Conservation (phyloP, 2,888 invertebrate species). For the Philaethria dido region DNA sequence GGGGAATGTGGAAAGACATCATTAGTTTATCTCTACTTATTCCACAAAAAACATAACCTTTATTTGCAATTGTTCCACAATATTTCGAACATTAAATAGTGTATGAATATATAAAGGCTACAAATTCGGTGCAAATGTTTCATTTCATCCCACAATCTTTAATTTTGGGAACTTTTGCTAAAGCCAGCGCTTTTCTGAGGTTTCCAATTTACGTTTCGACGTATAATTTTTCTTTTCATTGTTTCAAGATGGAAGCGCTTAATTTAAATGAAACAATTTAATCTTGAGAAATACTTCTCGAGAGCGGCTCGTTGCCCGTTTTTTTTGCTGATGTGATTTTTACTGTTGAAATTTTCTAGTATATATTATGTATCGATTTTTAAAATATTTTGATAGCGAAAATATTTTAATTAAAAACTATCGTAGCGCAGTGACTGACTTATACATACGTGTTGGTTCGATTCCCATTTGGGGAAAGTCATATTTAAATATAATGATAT, state of each 20-base stretch:
- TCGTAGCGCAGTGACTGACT: too few relatives aligned
- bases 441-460: too few relatives aligned
- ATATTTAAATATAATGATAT: too few relatives aligned
- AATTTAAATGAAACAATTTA: constrained; percentile 48
- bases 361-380: not conserved
- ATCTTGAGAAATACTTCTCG: constrained; percentile 38
- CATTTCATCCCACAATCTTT: constrained; percentile 47
- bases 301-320: constrained; percentile 22
- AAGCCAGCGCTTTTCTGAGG: constrained; percentile 50
- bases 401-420: too few relatives aligned
- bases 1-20: too few relatives aligned
- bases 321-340: constrained; percentile 21
- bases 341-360: not conserved
- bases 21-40: too few relatives aligned
- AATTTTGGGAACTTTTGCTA: constrained; percentile 53
- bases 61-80: not conserved
- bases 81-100: constrained; percentile 11
- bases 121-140: constrained; percentile 30
- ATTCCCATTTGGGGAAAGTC: too few relatives aligned
- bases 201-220: constrained; percentile 56
- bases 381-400: not conserved
- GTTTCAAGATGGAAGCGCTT: constrained; percentile 49
- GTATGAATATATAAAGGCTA: constrained; percentile 17
- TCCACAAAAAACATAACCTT: too few relatives aligned
- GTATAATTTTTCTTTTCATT: constrained; percentile 53